These are phyloP conservation scores for Tetramorium parvispinum DNA, from an alignment of 1,140 invertebrate genomes.

Conservation along the genomic window DNA sequence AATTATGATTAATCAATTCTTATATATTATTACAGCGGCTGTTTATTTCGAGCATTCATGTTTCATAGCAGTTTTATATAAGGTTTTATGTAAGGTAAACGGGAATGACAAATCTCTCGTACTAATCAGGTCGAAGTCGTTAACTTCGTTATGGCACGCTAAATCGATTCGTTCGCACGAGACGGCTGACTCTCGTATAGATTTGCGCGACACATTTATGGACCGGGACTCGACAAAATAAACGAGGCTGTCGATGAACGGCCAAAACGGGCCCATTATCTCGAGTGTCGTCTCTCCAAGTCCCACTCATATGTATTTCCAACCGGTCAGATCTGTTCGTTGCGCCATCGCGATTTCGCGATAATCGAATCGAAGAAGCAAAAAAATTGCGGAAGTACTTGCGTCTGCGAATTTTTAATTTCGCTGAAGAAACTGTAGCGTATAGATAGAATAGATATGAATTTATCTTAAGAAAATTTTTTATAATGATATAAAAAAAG, in stretches of 20 bases:
- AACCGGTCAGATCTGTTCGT: not conserved
- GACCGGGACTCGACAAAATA: slow-evolving; percentile 17
- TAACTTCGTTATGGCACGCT: slow-evolving; percentile 74
- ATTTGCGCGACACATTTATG: slow-evolving; percentile 40
- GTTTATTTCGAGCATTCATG: not conserved
- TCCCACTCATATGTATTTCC: not conserved
- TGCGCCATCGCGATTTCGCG: slow-evolving; percentile 1
- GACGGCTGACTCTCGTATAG: not conserved
- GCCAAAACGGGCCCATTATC: slow-evolving; percentile 48
- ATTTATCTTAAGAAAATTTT: not conserved
- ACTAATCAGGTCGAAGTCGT: slow-evolving; percentile 70
- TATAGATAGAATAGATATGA: not conserved
- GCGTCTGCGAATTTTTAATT: not conserved
- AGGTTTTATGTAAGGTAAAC: slow-evolving; percentile 7
- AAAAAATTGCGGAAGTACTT: not conserved
- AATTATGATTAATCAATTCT: slow-evolving; percentile 10
- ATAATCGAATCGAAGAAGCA: not conserved
- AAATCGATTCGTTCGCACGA: slow-evolving; percentile 57
- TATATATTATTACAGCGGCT: not conserved
- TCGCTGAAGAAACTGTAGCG: not conserved
- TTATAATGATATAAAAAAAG: not conserved
- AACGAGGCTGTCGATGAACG: slow-evolving; percentile 38
- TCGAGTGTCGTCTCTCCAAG: slow-evolving; percentile 26
- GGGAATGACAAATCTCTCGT: slow-evolving; percentile 14
- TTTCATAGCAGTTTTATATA: slow-evolving; percentile 8